Conservation (phyloP, 2,888 invertebrate genomes). For the Cantharis flavilabris region DNA sequence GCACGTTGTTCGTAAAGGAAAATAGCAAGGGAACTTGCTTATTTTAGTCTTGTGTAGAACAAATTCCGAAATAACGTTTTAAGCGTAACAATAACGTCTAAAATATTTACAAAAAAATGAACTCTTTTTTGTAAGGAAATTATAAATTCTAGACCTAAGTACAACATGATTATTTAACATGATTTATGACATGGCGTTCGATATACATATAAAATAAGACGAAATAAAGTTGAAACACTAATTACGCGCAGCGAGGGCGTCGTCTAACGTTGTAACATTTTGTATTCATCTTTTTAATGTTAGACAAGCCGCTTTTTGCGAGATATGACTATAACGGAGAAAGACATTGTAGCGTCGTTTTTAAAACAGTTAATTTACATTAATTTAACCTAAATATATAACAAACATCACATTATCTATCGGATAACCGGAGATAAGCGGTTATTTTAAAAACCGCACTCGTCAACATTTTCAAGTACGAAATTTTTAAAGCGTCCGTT, state of each 20-base stretch:
- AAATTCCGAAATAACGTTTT: not conserved
- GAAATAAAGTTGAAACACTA: conserved; percentile 20
- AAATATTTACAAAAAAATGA: not conserved
- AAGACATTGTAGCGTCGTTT: conserved; percentile 52
- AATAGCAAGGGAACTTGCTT: not conserved
- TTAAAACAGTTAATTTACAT: conserved; percentile 35
- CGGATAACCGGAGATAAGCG: not conserved
- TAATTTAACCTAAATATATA: conserved; percentile 25
- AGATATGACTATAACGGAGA: conserved; percentile 43
- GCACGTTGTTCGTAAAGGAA: not conserved
- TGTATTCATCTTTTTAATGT: not conserved
- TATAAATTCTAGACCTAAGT: not conserved
- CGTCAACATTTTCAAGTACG: not conserved
- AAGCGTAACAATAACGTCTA: not conserved
- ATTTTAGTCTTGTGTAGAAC: not conserved
- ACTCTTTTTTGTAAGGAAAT: not conserved
- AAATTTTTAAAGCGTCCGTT: not conserved
- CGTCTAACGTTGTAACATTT: conserved; percentile 11
- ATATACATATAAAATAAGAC: conserved; percentile 7
- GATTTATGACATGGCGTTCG: conserved; percentile 10
- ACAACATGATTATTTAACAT: not conserved
- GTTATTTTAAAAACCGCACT: not conserved
- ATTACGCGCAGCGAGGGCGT: conserved; percentile 19
- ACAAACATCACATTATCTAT: conserved; percentile 25
- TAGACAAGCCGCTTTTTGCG: conserved; percentile 20